These are phyloP conservation scores for Globodera rostochiensis DNA, from an alignment of 1,140 invertebrate genomes.

Conservation along the genomic window DNA sequence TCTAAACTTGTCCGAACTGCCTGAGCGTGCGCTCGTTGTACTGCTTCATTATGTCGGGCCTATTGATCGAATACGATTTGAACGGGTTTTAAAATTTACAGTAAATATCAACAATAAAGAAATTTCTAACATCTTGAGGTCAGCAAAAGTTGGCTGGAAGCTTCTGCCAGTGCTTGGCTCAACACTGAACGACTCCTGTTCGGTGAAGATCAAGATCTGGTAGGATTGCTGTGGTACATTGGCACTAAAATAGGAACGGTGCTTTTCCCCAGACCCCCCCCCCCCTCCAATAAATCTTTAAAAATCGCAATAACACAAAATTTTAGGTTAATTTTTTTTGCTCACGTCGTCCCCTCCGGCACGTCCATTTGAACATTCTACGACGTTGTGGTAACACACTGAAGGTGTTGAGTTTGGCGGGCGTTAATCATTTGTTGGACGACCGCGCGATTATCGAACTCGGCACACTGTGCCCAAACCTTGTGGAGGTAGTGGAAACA, in stretches of 20 bases:
- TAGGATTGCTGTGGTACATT: conserved; percentile 20
- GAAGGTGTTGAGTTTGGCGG: conserved; percentile 51
- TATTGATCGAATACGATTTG: conserved; percentile 58
- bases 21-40: conserved; percentile 45
- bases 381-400: conserved; percentile 54
- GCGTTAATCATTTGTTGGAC: conserved; percentile 55
- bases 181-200: conserved; percentile 17
- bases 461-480: conserved; percentile 52
- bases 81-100: conserved; percentile 35
- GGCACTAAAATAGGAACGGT: not conserved
- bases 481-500: conserved; percentile 41
- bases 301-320: too few relatives aligned
- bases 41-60: conserved; percentile 50
- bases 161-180: conserved; percentile 52
- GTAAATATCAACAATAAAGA: not conserved
- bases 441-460: conserved; percentile 57
- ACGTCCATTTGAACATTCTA: conserved; percentile 54
- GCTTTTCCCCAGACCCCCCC: too few relatives aligned
- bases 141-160: conserved; percentile 60
- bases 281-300: too few relatives aligned
- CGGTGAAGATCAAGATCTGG: conserved; percentile 50
- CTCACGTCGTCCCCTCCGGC: conserved; percentile 52
- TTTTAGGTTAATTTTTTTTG: conserved; percentile 36
- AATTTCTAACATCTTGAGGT: conserved; percentile 15
- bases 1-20: conserved; percentile 49